A percentile compares a stretch with the other conserved stretches of the same genome.
Conservation (phyloP, 2,888 invertebrate species). For the Unio pictorum region DNA sequence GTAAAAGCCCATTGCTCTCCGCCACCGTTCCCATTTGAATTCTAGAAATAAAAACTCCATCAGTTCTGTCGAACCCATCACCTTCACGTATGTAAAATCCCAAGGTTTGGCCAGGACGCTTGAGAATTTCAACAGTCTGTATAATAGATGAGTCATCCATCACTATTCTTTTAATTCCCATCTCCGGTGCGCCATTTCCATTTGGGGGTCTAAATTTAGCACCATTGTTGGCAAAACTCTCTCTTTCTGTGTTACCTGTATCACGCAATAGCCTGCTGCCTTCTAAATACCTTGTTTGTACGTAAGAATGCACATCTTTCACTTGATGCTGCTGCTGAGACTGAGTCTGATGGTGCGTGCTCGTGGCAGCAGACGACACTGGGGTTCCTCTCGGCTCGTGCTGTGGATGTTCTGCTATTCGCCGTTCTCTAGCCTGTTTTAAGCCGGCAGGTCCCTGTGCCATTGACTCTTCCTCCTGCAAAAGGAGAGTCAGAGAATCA, state of each 20-base stretch:
- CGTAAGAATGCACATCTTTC: constrained; percentile 11
- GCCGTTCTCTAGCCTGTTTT: constrained; percentile 45
- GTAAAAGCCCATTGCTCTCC: constrained; percentile 96
- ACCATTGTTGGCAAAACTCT: constrained; percentile 35
- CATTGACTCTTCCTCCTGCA: constrained; percentile 59
- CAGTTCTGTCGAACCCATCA: constrained; percentile 95
- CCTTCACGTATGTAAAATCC: constrained; percentile 98
- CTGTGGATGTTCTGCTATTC: constrained; percentile 12
- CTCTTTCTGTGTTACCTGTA: constrained; percentile 18
- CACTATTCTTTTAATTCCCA: constrained; percentile 68
- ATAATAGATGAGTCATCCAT: constrained; percentile 64
- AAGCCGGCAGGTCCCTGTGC: constrained; percentile 56
- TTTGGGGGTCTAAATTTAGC: constrained; percentile 46
- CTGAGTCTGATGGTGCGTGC: constrained; percentile 2
- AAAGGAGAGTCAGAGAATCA: constrained; percentile 24
- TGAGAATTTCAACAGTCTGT: constrained; percentile 92
- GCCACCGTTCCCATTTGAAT: constrained; percentile 97
- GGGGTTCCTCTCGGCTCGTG: constrained; percentile 7
- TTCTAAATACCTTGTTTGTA: constrained; percentile 11
- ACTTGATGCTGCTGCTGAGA: constrained; percentile 3
- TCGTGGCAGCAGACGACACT: constrained; percentile 10
- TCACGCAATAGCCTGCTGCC: constrained; percentile 8
- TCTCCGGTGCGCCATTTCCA: constrained; percentile 60
- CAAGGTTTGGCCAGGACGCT: constrained; percentile 97
- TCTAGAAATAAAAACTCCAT: constrained; percentile 98